Conservation (phyloP, 2,797 vertebrate species). For the Melanotaenia pygmaea region DNA sequence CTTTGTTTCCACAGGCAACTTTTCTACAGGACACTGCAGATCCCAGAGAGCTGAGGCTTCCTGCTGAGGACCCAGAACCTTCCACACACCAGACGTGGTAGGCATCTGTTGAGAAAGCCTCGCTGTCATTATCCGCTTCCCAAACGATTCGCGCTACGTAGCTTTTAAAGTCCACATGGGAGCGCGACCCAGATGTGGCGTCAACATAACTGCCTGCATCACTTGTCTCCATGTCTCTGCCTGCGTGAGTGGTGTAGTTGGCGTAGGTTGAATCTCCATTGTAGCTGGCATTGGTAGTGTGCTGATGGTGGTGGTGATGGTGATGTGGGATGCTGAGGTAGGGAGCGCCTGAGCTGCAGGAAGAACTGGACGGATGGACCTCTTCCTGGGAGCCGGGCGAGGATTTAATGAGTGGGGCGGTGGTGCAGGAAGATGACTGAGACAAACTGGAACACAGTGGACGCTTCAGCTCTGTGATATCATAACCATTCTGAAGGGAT, state of each 20-base stretch:
- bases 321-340: slow-evolving; percentile 74
- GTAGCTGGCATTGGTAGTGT: slow-evolving; percentile 17
- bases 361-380: slow-evolving; percentile 70
- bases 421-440: slow-evolving; percentile 82
- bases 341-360: slow-evolving; percentile 68
- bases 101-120: slow-evolving; percentile 81
- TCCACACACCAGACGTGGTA: slow-evolving; percentile 87
- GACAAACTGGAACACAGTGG: slow-evolving; percentile 84
- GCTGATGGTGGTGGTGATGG: slow-evolving; percentile 52
- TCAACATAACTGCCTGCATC: slow-evolving; percentile 11
- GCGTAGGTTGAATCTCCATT: slow-evolving; percentile 13
- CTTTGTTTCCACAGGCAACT: background rate
- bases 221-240: slow-evolving; percentile 16
- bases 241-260: slow-evolving; percentile 5
- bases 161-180: slow-evolving; percentile 84
- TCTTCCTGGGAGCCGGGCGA: slow-evolving; percentile 83
- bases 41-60: slow-evolving; percentile 89
- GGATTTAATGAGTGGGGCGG: slow-evolving; percentile 82
- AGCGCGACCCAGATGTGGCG: slow-evolving; percentile 31
- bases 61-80: slow-evolving; percentile 80
- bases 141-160: slow-evolving; percentile 85
- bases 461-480: slow-evolving; percentile 89
- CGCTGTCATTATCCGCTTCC: slow-evolving; percentile 86
- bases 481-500: slow-evolving; percentile 83
- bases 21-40: slow-evolving; percentile 51